Evolutionary conservation across 2,113 vertebrate species (phyloP).

Genomic region (Scalopus aquaticus): DNA sequence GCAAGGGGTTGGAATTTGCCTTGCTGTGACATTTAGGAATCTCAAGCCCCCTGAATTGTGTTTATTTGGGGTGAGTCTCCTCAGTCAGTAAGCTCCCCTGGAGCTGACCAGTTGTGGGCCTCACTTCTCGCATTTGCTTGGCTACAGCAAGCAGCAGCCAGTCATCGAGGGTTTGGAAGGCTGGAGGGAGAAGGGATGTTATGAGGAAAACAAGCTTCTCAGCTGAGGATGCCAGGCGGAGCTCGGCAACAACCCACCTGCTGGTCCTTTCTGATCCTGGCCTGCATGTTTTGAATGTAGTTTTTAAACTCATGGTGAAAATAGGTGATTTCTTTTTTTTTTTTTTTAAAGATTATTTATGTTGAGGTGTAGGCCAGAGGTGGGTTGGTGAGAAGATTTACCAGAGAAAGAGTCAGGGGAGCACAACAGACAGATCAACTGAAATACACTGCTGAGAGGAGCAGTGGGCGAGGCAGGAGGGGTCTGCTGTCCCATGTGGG

Average conservation of each 20-base stretch:
- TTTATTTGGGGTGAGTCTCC: conserved; percentile 9
- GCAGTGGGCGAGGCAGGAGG: too few species aligned
- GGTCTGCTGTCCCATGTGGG: too few species aligned
- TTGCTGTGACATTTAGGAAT: conserved; percentile 22
- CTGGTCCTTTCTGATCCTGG: background rate
- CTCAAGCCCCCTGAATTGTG: background rate
- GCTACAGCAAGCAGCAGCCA: background rate
- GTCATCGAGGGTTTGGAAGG: background rate
- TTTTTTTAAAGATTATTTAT: too few species aligned
- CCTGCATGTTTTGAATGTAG: background rate
- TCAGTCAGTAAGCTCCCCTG: background rate
- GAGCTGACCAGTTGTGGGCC: background rate
- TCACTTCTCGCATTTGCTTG: background rate
- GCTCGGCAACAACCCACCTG: too few species aligned
- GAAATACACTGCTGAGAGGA: too few species aligned
- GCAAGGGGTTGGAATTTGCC: conserved; percentile 53
- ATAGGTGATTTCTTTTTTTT: too few species aligned
- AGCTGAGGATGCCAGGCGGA: background rate
- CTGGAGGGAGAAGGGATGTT: background rate
- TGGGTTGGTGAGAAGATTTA: too few species aligned
- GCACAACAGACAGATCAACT: too few species aligned
- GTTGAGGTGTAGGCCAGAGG: too few species aligned
- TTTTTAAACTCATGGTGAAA: background rate
- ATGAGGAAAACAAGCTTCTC: background rate
- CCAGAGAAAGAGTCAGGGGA: too few species aligned